Conservation (phyloP, 2,113 vertebrate species). For the Poeciliopsis prolifica region DNA sequence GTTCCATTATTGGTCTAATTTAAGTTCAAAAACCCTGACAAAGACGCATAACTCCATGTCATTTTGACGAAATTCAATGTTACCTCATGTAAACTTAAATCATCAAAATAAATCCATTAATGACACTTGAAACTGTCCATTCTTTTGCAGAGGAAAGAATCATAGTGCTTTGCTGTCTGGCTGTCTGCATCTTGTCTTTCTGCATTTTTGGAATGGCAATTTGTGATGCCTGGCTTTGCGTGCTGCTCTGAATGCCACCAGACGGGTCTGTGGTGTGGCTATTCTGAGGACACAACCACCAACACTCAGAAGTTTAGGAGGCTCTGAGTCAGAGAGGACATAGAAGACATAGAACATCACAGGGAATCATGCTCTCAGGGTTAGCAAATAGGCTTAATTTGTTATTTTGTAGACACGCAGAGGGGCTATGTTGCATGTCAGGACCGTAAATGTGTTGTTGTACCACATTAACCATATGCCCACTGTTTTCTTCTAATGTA, state of each 20-base stretch:
- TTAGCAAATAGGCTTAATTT: conserved; percentile 23
- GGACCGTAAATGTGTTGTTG: neutral
- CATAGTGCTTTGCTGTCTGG: conserved; percentile 32
- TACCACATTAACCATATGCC: neutral
- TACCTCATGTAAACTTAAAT: neutral
- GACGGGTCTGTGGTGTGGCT: conserved; percentile 49
- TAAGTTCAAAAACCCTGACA: neutral
- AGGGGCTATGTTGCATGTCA: neutral
- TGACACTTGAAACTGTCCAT: neutral
- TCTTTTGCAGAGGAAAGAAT: neutral
- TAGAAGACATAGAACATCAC: conserved; percentile 41
- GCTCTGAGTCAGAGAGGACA: conserved; percentile 53
- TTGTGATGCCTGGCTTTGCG: conserved; percentile 28
- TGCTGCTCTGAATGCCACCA: conserved; percentile 44
- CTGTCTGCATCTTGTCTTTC: neutral
- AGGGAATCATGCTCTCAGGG: conserved; percentile 22
- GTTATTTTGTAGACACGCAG: conserved; percentile 14
- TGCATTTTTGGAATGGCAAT: conserved; percentile 32
- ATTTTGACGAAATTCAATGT: no score
- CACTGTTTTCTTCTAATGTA: neutral
- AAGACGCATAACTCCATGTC: neutral
- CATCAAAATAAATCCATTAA: neutral
- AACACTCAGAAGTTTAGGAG: conserved; percentile 31
- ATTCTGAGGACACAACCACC: conserved; percentile 39
- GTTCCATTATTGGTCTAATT: neutral